Conservation (phyloP, 2,113 vertebrate species). For the Lampris incognitus region DNA sequence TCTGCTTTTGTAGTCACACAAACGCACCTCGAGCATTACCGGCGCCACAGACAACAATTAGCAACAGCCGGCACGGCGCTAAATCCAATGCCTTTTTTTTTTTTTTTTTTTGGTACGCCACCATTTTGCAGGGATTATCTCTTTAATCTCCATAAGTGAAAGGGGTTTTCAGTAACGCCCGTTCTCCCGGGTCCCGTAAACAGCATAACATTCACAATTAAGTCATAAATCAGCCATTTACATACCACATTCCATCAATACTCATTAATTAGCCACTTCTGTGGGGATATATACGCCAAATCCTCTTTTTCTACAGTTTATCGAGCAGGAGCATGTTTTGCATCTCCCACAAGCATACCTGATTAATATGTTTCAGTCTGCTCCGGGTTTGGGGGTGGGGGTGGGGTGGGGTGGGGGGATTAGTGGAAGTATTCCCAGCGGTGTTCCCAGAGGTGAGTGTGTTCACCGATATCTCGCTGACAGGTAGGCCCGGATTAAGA, state of each 20-base stretch:
- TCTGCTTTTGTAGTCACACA: slow-evolving; percentile 22
- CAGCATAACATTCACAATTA: slow-evolving; percentile 40
- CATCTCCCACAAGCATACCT: slow-evolving; percentile 54
- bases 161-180: slow-evolving; percentile 41
- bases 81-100: slow-evolving; percentile 54
- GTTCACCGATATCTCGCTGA: slow-evolving; percentile 51
- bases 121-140: slow-evolving; percentile 62
- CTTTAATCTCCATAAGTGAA: slow-evolving; percentile 53
- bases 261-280: slow-evolving; percentile 59
- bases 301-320: slow-evolving; percentile 58
- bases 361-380: slow-evolving; percentile 65
- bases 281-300: slow-evolving; percentile 57
- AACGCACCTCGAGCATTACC: not conserved
- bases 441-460: slow-evolving; percentile 61
- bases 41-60: slow-evolving; percentile 9
- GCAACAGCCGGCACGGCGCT: slow-evolving; percentile 13
- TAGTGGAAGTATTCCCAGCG: slow-evolving; percentile 60
- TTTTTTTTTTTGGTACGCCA: slow-evolving; percentile 28
- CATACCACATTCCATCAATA: slow-evolving; percentile 55
- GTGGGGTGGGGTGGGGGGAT: slow-evolving; percentile 30
- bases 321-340: slow-evolving; percentile 59
- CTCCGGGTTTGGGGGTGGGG: slow-evolving; percentile 4
- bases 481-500: slow-evolving; percentile 54
- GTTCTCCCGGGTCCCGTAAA: slow-evolving; percentile 37
- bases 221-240: slow-evolving; percentile 44